phyloP scores from a whole-genome alignment of 2,113 vertebrate genomes.

The Raja brachyura region DNA sequence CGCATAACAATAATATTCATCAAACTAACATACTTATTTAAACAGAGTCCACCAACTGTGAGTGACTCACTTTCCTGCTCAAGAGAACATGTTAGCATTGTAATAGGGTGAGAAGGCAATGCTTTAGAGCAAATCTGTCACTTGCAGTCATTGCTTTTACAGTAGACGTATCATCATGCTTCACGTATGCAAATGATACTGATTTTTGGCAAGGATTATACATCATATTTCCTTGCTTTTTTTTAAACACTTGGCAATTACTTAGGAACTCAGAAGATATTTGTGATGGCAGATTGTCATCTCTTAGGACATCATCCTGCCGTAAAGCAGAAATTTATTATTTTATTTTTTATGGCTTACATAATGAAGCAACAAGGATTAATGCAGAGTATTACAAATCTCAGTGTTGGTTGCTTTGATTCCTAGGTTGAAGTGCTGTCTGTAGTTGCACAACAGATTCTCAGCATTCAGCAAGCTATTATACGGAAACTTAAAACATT shows the following conservation, averaged over 20 bases:
- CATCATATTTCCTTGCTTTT: background rate
- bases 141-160: background rate
- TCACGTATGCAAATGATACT: background rate
- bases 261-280: background rate
- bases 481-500: conserved; percentile 70
- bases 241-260: background rate
- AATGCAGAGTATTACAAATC: background rate
- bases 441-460: conserved; percentile 86
- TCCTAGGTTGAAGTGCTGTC: conserved; percentile 84
- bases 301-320: background rate
- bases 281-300: background rate
- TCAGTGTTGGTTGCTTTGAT: conserved; percentile 39
- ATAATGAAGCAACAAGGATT: background rate
- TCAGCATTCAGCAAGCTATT: conserved; percentile 85
- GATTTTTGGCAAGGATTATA: background rate
- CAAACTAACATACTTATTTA: background rate
- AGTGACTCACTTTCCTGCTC: background rate
- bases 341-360: background rate
- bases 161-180: background rate
- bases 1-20: too few relatives aligned
- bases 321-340: background rate
- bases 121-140: background rate
- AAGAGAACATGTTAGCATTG: background rate
- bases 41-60: background rate
- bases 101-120: background rate